phyloP scores from a whole-genome alignment of 2,113 vertebrate genomes.

The Alces alces region DNA sequence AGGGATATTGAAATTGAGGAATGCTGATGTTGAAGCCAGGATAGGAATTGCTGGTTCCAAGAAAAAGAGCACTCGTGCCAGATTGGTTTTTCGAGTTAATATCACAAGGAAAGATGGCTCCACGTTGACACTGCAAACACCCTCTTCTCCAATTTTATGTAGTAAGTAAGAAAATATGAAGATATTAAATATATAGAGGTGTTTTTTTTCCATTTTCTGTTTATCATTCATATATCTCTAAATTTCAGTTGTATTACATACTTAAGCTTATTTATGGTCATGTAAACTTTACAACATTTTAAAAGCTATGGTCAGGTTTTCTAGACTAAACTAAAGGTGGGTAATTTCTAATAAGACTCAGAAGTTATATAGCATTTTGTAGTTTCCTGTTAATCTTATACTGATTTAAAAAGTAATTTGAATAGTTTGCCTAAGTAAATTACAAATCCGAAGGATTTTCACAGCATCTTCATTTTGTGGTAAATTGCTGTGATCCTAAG shows the following conservation, averaged over 20 bases:
- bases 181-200: background rate
- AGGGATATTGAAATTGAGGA: slow-evolving; percentile 96
- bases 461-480: background rate
- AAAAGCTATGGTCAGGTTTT: slow-evolving; percentile 10
- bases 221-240: background rate
- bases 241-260: slow-evolving; percentile 1
- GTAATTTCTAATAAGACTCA: slow-evolving; percentile 23
- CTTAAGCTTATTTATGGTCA: background rate
- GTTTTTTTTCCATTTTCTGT: background rate
- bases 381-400: background rate
- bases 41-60: slow-evolving; percentile 97
- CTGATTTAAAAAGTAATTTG: slow-evolving; percentile 17
- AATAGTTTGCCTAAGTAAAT: slow-evolving; percentile 19
- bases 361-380: background rate
- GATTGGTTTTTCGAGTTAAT: slow-evolving; percentile 96
- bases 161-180: slow-evolving; percentile 86
- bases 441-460: background rate
- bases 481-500: background rate
- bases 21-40: slow-evolving; percentile 97
- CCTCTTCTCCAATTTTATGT: slow-evolving; percentile 95
- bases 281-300: slow-evolving; percentile 13
- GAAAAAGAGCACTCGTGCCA: slow-evolving; percentile 97
- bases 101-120: slow-evolving; percentile 93
- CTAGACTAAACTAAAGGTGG: background rate
- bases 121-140: slow-evolving; percentile 92